Conservation (phyloP, 2,888 invertebrate species). For the Drosophila putrida region DNA sequence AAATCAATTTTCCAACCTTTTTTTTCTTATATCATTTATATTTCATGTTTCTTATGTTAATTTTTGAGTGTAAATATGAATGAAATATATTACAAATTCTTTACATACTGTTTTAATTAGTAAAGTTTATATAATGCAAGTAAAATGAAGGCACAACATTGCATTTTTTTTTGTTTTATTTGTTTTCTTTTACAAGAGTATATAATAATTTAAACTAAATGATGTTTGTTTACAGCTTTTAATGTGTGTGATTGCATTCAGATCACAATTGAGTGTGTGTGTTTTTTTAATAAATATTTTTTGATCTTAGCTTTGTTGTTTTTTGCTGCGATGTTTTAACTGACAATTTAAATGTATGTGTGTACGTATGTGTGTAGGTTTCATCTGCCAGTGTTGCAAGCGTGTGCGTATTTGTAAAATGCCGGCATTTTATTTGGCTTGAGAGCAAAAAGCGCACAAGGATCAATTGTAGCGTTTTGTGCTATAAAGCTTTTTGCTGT, state of each 20-base stretch:
- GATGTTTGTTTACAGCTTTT: background rate
- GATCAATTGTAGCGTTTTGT: background rate
- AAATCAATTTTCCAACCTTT: background rate
- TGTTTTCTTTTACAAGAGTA: slow-evolving; percentile 5
- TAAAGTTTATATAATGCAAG: too few species aligned
- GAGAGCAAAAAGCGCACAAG: background rate
- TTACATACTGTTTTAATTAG: too few species aligned
- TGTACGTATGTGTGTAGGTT: background rate
- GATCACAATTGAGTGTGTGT: background rate
- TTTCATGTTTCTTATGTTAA: background rate
- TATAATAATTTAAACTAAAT: slow-evolving; percentile 17
- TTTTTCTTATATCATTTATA: background rate
- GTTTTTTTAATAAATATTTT: background rate
- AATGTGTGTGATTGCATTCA: background rate
- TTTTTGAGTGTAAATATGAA: too few species aligned
- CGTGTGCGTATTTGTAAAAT: background rate
- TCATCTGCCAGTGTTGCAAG: background rate
- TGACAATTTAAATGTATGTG: too few species aligned
- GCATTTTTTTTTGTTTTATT: background rate
- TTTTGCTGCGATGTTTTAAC: too few species aligned
- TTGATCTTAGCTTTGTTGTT: too few species aligned
- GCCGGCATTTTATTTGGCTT: background rate
- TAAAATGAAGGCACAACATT: background rate
- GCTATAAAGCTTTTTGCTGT: slow-evolving; percentile 2
- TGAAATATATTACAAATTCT: too few species aligned